These are phyloP conservation scores for Antheraea yamamai DNA, from an alignment of 2,888 invertebrate species.

Conservation along the genomic window DNA sequence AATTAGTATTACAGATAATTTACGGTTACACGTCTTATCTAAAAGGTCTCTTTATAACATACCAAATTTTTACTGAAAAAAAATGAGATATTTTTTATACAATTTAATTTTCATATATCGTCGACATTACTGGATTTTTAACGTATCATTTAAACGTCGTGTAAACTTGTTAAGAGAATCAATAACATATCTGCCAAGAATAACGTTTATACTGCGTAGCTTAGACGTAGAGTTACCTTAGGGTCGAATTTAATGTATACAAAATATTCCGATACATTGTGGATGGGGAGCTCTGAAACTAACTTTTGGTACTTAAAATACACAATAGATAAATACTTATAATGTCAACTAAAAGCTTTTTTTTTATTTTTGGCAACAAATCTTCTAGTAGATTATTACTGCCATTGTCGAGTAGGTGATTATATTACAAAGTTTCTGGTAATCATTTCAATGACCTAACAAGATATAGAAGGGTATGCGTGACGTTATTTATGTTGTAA, in stretches of 20 bases:
- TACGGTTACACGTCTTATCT: background rate
- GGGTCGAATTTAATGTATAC: slow-evolving; percentile 35
- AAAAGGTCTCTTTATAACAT: background rate
- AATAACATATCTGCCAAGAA: slow-evolving; percentile 38
- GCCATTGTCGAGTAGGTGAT: no score
- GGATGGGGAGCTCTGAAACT: background rate
- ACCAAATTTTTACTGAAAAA: background rate
- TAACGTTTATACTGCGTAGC: slow-evolving; percentile 37
- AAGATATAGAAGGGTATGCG: no score
- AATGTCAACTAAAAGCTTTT: background rate
- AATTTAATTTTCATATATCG: background rate
- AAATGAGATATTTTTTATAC: background rate
- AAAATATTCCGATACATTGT: slow-evolving; percentile 11
- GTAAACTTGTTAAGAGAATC: slow-evolving; percentile 25
- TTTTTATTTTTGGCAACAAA: background rate
- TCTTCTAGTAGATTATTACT: no score
- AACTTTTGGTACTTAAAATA: background rate
- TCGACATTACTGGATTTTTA: background rate
- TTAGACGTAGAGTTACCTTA: slow-evolving; percentile 58
- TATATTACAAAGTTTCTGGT: background rate
- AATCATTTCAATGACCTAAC: no score
- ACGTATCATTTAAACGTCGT: background rate
- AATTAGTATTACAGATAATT: background rate
- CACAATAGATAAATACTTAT: background rate
- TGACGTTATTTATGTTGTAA: no score